A percentile compares a stretch with the other conserved stretches of the same genome.
These are phyloP conservation scores for Grammatotria lemairii DNA, from an alignment of 2,113 vertebrate genomes.

Conservation along the genomic window DNA sequence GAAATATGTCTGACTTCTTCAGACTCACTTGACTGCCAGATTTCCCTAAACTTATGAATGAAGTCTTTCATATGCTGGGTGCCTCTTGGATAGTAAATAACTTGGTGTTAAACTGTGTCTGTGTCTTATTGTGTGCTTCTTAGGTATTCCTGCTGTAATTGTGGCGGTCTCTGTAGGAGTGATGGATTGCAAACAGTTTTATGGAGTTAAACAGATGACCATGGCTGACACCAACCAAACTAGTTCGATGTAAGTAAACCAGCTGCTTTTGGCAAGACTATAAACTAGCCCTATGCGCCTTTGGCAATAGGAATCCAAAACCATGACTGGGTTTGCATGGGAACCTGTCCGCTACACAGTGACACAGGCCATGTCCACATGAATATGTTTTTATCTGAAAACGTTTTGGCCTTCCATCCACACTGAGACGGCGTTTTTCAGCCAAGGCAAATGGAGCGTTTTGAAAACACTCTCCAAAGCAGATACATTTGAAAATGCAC, in stretches of 20 bases:
- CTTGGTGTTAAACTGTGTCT: neutral
- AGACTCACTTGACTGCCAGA: neutral
- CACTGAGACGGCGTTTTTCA: too few species aligned
- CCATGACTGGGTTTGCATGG: neutral
- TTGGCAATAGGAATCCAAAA: neutral
- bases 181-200: conserved; percentile 29
- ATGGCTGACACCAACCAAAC: conserved; percentile 15
- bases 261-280: neutral
- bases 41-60: neutral
- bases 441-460: neutral
- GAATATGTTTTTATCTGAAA: neutral
- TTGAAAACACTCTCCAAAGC: neutral
- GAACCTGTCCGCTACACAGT: neutral
- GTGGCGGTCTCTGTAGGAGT: conserved; percentile 24
- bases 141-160: conserved; percentile 56
- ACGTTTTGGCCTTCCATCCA: accelerated
- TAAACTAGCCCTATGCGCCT: accelerated
- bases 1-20: neutral
- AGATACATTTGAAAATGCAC: neutral
- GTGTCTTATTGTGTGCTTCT: neutral
- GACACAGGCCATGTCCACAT: neutral
- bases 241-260: conserved; percentile 34
- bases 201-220: neutral
- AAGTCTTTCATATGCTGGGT: neutral
- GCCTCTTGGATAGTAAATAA: neutral